Evolutionary conservation across 2,888 invertebrate species (phyloP), one percentile per base, ranked within the genome.

Genomic region (Agrochola circellaris): DNA sequence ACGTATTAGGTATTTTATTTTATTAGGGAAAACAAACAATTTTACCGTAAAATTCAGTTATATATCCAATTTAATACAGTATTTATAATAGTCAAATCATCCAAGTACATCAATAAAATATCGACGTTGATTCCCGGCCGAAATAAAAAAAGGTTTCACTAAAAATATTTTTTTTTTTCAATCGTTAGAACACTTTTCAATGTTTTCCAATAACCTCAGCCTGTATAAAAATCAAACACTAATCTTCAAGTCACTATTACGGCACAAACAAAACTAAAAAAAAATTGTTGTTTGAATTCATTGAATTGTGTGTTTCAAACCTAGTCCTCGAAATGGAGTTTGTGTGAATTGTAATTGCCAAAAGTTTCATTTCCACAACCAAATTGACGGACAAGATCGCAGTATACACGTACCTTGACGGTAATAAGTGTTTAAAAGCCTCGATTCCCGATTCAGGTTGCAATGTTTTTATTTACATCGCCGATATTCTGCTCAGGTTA

Each of bases 401-500:
- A n/a, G 13, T 42, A 26, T 54, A 38, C 15, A 11, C 56, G 23
- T 17, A 5, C 71, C 60, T 54, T 23, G 1, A n/a, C 0, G 15
- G 11, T 30, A 42, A 62, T 64, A 62, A 26, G 54, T 23, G 9
- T 45, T 64, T 17, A 76, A 76, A 82, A 81, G 51, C 56, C 82
- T 76, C 8, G 51, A 76, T 76, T 45, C 76, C 62, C 26, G 61
- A 69, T 45, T 34, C 68, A 68, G 76, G 68, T 13, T 58, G 74
- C 30, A 81, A 58, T 56, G 42, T 69, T 80, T 75, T 64, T 82
- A 76, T 82, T 81, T 64, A 68, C 68, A 13, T 58, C 42, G 20
- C 54, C 45, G 15, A 71, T 68, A 60, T 70, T 60, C 45, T 2
- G 45, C 34, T 48, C 51, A n/a, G 20, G 60, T 61, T 80, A 80